Evolutionary conservation across 1,140 invertebrate species (phyloP).

Genomic region (Lepidotrigona ventralis): DNA sequence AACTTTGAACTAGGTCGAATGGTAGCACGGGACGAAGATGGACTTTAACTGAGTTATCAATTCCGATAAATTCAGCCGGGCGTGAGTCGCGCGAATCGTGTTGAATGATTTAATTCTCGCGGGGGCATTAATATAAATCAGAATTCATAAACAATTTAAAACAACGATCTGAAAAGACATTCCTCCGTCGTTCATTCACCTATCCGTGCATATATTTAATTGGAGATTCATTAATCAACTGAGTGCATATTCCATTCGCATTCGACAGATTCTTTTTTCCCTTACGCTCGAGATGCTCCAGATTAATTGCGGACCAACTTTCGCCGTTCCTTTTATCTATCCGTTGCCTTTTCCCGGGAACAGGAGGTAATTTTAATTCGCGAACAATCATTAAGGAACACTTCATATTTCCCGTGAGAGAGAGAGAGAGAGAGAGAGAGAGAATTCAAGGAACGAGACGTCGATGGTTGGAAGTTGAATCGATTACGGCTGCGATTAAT

Average conservation of each 20-base stretch:
- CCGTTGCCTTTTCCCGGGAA: neutral
- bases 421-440: too few relatives aligned
- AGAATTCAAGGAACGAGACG: neutral
- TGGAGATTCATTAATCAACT: neutral
- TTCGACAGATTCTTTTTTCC: neutral
- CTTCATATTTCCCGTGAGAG: conserved; percentile 8
- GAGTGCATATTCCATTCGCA: too few relatives aligned
- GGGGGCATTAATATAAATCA: conserved; percentile 2
- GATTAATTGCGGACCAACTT: conserved; percentile 16
- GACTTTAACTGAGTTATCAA: conserved; percentile 40
- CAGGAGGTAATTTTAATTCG: conserved; percentile 28
- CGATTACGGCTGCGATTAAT: conserved; percentile 26
- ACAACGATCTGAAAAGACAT: neutral
- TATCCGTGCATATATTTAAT: neutral
- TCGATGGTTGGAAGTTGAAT: conserved; percentile 15
- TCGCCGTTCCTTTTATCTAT: conserved; percentile 18
- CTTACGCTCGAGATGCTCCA: neutral
- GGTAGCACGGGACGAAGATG: neutral
- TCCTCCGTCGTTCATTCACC: neutral
- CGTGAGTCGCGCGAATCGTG: conserved; percentile 4
- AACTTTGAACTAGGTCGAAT: conserved; percentile 34
- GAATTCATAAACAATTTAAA: neutral
- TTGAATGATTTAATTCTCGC: neutral
- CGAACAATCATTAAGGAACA: conserved; percentile 32
- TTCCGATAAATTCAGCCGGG: conserved; percentile 9